These are phyloP conservation scores for Schizopygopsis pylzovi DNA, from an alignment of 2,797 vertebrate species.

Conservation along the genomic window DNA sequence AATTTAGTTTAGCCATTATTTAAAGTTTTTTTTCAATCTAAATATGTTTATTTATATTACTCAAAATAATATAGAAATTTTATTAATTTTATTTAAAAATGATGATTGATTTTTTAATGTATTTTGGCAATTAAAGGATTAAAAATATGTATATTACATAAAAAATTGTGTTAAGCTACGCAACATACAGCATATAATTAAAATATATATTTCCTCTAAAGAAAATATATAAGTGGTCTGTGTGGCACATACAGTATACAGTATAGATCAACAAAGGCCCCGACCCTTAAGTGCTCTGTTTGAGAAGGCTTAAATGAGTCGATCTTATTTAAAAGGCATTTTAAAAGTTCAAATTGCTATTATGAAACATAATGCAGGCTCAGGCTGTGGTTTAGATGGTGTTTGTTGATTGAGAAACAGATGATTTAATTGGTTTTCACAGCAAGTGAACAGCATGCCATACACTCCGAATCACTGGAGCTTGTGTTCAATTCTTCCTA, in stretches of 20 bases:
- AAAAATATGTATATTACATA: not conserved
- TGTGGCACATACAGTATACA: no score
- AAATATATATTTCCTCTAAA: not conserved
- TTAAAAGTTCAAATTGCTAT: conserved; percentile 65
- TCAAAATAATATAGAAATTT: not conserved
- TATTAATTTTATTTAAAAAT: not conserved
- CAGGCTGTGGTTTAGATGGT: conserved; percentile 52
- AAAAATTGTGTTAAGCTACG: not conserved
- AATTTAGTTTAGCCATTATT: no score
- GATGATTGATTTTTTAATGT: not conserved
- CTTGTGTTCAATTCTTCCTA: not conserved
- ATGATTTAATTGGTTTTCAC: conserved; percentile 73
- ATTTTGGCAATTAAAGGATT: not conserved
- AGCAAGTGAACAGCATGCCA: conserved; percentile 71
- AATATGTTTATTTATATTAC: not conserved
- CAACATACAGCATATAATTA: not conserved
- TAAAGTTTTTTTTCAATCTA: not conserved
- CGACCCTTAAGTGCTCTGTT: not conserved
- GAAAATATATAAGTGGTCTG: not conserved
- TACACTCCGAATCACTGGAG: not conserved
- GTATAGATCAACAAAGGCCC: not conserved
- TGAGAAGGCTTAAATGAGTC: not conserved
- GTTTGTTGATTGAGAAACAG: conserved; percentile 66
- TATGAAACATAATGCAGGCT: conserved; percentile 63
- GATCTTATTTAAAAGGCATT: not conserved